A percentile compares a stretch with the other conserved stretches of the same genome.
phyloP scores from a whole-genome alignment of 64 coral and sea anemone species.

The Hydrozoanthus tunicans region DNA sequence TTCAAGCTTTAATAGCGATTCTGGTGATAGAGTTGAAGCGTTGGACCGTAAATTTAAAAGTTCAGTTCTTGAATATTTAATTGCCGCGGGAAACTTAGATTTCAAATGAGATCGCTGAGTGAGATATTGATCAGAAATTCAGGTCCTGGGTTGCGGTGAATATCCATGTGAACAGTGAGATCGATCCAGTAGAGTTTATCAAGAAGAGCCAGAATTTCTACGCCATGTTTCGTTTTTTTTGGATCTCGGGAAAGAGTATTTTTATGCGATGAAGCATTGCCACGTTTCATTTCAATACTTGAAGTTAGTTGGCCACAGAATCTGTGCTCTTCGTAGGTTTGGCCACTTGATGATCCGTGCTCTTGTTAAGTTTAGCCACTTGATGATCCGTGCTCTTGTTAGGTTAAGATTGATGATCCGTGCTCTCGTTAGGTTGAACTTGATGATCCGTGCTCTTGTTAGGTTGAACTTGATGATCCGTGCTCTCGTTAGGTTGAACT shows the following conservation, averaged over 20 bases:
- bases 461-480: no score
- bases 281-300: neutral
- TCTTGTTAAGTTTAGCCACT: no score
- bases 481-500: no score
- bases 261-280: no score
- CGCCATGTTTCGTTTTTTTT: neutral
- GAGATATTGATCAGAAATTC: constrained; percentile 28
- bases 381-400: no score
- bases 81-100: constrained; percentile 14
- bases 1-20: constrained; percentile 10
- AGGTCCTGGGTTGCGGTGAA: constrained; percentile 30
- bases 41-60: constrained; percentile 19
- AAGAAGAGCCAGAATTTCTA: constrained; percentile 10
- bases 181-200: constrained; percentile 22
- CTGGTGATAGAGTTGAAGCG: constrained; percentile 21
- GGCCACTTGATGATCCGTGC: no score
- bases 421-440: no score
- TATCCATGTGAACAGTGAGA: constrained; percentile 12
- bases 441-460: no score
- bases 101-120: constrained; percentile 23
- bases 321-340: no score
- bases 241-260: neutral
- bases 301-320: neutral
- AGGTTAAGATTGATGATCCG: no score
- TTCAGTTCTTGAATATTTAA: constrained; percentile 18